Base-by-base conservation (phyloP, 2,888 invertebrate species). In the Nasonia oneida region DNA sequence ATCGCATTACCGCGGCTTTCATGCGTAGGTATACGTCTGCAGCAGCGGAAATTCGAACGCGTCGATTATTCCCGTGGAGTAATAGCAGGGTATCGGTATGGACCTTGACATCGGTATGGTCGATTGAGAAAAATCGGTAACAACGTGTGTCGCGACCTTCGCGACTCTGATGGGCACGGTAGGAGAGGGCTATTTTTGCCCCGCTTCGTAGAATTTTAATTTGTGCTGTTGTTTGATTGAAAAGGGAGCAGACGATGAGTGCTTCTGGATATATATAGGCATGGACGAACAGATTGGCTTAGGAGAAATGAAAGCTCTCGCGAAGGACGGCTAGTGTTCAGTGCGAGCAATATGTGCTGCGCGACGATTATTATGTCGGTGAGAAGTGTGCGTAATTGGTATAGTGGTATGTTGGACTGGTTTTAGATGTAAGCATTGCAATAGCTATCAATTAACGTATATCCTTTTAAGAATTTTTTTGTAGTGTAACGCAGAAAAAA, bases 1-100 rank as follows among this genome's bases (percentile, higher is more conserved):
- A 84, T 84, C 53, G 70, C 84, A 39, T 84, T 84, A 84, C 80
- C 75, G 42, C 18, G 18, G 53, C 53, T 29, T 53, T 76, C 57
- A 23, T 70, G 29, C 42, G 61, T 67, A 8, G 18, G 15, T 15
- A 5, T 53, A 53, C 15, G 18, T 53, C 3, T 18, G 4, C 18
- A 3, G 53, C 53, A 53, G 53, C 53, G 53, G 78, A 33, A 61
- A 61, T n/a, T 37, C 75, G 67, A 83, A 70, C 74, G 50, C 3
- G 37, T 15, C 80, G 75, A 10, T 14, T n/a, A 33, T 67, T 14
- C 53, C 37, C 42, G 70, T 76, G 15, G 53, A 82, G 53, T 67
- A 8, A 37, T 23, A 10, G 29, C 29, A 29, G 15, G 3, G 50
- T 23, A 61, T 61, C 61, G 61, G 23, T n/a, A 23, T 42, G 47